These are phyloP conservation scores for Leptopilina boulardi DNA, from an alignment of 1,140 invertebrate species.

Conservation along the genomic window DNA sequence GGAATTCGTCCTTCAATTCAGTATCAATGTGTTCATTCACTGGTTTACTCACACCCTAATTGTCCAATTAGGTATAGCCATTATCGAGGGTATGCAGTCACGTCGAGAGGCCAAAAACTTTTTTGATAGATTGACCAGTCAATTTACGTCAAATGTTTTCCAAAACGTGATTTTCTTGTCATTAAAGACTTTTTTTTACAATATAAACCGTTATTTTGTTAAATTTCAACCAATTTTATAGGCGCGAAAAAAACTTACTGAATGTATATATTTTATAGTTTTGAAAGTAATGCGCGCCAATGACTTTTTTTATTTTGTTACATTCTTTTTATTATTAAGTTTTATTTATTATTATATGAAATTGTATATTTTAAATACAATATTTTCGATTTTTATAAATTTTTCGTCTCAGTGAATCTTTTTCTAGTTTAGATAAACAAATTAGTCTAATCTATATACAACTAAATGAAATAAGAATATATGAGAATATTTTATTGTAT, in stretches of 20 bases:
- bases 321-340: too few species aligned
- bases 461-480: conserved; percentile 6
- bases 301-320: too few species aligned
- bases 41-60: conserved; percentile 28
- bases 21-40: conserved; percentile 31
- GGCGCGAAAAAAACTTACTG: neutral
- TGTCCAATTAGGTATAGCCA: conserved; percentile 33
- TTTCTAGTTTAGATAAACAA: neutral
- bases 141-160: conserved; percentile 29
- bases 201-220: neutral
- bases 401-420: too few species aligned
- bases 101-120: conserved; percentile 28
- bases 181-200: neutral
- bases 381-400: too few species aligned
- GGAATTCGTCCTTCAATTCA: conserved; percentile 29
- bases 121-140: conserved; percentile 26
- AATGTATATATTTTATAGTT: neutral
- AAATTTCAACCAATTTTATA: neutral
- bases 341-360: too few species aligned
- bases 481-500: neutral
- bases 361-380: too few species aligned
- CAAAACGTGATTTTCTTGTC: conserved; percentile 10
- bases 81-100: conserved; percentile 28
- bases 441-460: neutral
- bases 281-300: too few species aligned